Evolutionary conservation across 2,888 invertebrate genomes (phyloP).

Genomic region (Sphaerophoria taeniata): DNA sequence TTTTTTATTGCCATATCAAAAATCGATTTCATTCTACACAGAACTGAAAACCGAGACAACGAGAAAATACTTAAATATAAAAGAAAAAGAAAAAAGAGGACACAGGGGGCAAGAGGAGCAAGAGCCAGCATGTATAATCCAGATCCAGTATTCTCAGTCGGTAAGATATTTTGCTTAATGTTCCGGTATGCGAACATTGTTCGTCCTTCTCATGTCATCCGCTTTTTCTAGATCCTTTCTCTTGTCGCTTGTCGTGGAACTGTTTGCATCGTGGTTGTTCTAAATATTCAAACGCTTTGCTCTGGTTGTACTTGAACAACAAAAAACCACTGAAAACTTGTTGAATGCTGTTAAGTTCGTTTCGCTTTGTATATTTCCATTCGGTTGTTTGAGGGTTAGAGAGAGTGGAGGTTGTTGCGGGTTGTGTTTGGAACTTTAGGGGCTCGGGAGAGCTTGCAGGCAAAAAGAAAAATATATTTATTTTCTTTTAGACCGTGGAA

Average conservation of each 20-base stretch:
- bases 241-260: slow-evolving; percentile 51
- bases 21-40: slow-evolving; percentile 61
- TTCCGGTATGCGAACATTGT: slow-evolving; percentile 68
- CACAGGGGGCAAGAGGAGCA: not conserved
- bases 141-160: slow-evolving; percentile 48
- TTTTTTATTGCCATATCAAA: slow-evolving; percentile 59
- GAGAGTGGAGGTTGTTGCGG: not conserved
- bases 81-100: slow-evolving; percentile 13
- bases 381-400: not conserved
- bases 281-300: slow-evolving; percentile 63
- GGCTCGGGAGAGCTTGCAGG: slow-evolving; percentile 20
- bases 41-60: slow-evolving; percentile 51
- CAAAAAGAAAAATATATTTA: slow-evolving; percentile 8
- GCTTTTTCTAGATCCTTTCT: slow-evolving; percentile 54
- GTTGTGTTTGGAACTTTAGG: not conserved
- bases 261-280: slow-evolving; percentile 67
- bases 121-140: slow-evolving; percentile 37
- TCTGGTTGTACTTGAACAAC: slow-evolving; percentile 43
- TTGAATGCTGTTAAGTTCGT: slow-evolving; percentile 61
- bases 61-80: slow-evolving; percentile 27
- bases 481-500: slow-evolving; percentile 46
- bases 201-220: slow-evolving; percentile 71
- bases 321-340: slow-evolving; percentile 67
- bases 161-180: slow-evolving; percentile 68
- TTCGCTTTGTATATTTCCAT: slow-evolving; percentile 37